Evolutionary conservation across 2,113 vertebrate genomes (phyloP).

Genomic region (Ochotona curzoniae): DNA sequence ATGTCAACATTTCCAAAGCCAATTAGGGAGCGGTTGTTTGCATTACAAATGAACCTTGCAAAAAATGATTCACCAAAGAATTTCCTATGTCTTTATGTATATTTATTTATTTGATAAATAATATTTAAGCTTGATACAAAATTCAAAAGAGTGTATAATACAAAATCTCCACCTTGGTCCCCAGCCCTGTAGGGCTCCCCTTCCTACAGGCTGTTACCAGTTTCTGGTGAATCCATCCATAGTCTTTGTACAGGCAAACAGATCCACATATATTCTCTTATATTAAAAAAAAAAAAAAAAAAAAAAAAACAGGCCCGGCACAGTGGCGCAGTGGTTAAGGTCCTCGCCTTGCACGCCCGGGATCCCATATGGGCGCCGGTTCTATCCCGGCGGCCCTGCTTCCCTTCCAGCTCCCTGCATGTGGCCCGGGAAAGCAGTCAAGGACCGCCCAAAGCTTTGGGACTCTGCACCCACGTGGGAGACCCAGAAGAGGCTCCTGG

Average conservation of each 20-base stretch:
- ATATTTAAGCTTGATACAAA: neutral
- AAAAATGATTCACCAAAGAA: conserved; percentile 57
- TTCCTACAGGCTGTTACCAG: neutral
- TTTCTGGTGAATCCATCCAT: neutral
- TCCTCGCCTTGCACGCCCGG: too few species aligned
- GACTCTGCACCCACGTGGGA: too few species aligned
- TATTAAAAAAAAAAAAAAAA: too few species aligned
- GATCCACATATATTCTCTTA: neutral
- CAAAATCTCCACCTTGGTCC: neutral
- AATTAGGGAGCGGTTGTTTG: conserved; percentile 71
- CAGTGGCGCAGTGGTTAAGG: too few species aligned
- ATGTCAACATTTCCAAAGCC: conserved; percentile 77
- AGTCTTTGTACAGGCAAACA: conserved; percentile 28
- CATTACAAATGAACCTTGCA: conserved; percentile 52
- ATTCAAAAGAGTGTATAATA: neutral
- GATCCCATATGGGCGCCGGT: too few species aligned
- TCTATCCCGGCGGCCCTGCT: too few species aligned
- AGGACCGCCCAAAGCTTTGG: too few species aligned
- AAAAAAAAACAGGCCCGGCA: too few species aligned
- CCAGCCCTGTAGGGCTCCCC: neutral
- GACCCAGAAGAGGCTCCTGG: too few species aligned
- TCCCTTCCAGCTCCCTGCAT: too few species aligned
- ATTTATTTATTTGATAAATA: conserved; percentile 48
- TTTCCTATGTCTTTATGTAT: conserved; percentile 12
- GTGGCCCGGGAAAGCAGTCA: too few species aligned